phyloP scores from a whole-genome alignment of 2,113 vertebrate species.

The Glaucidium brasilianum region DNA sequence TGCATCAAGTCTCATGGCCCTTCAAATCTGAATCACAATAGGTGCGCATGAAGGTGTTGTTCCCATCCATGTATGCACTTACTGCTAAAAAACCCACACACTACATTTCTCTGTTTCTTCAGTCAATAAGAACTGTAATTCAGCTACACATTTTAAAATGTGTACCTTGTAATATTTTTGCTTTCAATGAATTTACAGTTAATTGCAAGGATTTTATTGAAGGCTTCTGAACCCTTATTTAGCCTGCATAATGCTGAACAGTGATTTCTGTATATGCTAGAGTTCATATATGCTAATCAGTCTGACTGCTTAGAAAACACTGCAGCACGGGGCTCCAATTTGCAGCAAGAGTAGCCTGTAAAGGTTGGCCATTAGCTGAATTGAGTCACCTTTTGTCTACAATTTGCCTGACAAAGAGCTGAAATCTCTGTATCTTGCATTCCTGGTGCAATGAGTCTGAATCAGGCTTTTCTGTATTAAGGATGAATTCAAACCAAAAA shows the following conservation, averaged over 20 bases:
- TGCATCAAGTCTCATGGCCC: rapidly evolving
- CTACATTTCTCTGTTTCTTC: background rate
- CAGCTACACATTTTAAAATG: background rate
- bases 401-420: background rate
- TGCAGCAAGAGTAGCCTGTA: background rate
- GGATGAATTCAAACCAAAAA: background rate
- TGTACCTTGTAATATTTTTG: background rate
- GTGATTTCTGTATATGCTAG: background rate
- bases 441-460: background rate
- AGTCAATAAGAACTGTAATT: background rate
- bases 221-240: background rate
- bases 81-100: background rate
- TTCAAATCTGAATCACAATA: background rate
- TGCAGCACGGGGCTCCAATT: background rate
- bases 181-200: slow-evolving; percentile 2
- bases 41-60: background rate
- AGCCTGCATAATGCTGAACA: background rate
- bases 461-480: background rate
- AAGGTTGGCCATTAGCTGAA: background rate
- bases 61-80: background rate
- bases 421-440: background rate
- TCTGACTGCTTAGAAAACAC: background rate
- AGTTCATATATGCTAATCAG: background rate
- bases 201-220: background rate
- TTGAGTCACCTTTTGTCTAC: background rate